Percentiles rank a stretch among this genome's conserved stretches.
phyloP scores from a whole-genome alignment of 2,113 vertebrate species.

The Actenoides lindsayi region DNA sequence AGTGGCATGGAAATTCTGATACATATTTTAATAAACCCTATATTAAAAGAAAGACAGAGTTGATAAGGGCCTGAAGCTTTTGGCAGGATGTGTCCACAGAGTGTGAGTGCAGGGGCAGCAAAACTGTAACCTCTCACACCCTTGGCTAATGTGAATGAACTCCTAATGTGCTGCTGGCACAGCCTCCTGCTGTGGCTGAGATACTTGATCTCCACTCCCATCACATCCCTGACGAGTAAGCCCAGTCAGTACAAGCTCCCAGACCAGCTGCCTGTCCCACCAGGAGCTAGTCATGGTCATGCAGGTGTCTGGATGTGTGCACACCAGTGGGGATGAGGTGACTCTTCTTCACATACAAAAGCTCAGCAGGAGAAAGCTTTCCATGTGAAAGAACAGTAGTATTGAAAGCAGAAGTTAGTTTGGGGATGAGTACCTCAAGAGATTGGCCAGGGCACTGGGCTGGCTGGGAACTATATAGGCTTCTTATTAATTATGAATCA shows the following conservation, averaged over 20 bases:
- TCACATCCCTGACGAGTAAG: fast-evolving
- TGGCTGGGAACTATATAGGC: not conserved
- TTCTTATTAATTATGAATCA: not conserved
- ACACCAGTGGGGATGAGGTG: not conserved
- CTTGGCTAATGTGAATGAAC: no score
- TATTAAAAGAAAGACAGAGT: not conserved
- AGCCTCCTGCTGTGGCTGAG: not conserved
- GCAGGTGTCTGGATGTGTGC: not conserved
- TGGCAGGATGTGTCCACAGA: not conserved
- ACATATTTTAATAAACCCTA: not conserved
- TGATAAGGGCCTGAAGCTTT: not conserved
- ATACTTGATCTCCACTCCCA: fast-evolving
- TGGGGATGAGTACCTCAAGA: not conserved
- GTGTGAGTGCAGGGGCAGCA: fast-evolving
- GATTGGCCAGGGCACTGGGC: not conserved
- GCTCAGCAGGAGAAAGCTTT: not conserved
- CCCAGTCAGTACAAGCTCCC: fast-evolving
- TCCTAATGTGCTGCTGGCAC: fast-evolving
- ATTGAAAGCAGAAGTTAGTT: not conserved
- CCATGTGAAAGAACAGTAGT: not conserved
- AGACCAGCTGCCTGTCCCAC: not conserved
- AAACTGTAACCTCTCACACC: not conserved
- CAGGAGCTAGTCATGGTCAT: fast-evolving
- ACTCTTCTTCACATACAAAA: not conserved
- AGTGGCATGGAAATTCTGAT: not conserved